Base-by-base conservation (phyloP, 2,113 vertebrate genomes). In the Rhodinocichla rosea region DNA sequence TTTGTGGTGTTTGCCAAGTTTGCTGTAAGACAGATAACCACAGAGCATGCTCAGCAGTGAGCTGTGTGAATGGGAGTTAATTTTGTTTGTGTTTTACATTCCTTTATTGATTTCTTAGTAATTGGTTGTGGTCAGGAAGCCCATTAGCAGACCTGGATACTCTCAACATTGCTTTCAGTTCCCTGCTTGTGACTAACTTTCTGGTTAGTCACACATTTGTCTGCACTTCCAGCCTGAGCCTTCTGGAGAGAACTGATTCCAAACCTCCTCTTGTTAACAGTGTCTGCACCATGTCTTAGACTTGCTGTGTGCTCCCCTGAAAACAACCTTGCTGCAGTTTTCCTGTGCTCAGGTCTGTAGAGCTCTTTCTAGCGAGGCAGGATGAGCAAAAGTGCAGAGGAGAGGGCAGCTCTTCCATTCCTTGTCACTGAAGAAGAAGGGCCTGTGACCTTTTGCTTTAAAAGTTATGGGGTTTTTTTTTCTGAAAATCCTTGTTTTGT, bases 81-180 rank as follows among this genome's bases (percentile, higher is more conserved):
- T 89, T 88, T 39, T 59, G 30, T 80, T 89, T 70, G 68, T 6
- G 17, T 78, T 86, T 83, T 78, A 63, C 56, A 50, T 7, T 81
- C 71, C 49, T 70, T 47, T 78, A 87, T 90, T 55, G 35, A 44
- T 92, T 94, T 78, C 49, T 80, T 39, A 55, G 60, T 75, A 42
- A 35, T 9, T 63, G 64, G 35, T 71, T 67, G 57, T 1, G 1
- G 42, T 77, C 83, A 92, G 73, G 32, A 89, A 75, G 76, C n/a
- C 76, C 39, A 18, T 94, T 88, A 95, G 45, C 79, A 95, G 55
- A n/a, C 45, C 50, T 77, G 39, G 20, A 8, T 86, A 33, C 47
- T 89, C 65, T 77, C 45, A 65, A 28, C 13, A 4, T 40, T 3
- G 6, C 33, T 86, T 88, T 49, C 32, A 53, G 3, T 57, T 83